phyloP scores from a whole-genome alignment of 2,888 invertebrate genomes.

The Piscicola geometra region DNA sequence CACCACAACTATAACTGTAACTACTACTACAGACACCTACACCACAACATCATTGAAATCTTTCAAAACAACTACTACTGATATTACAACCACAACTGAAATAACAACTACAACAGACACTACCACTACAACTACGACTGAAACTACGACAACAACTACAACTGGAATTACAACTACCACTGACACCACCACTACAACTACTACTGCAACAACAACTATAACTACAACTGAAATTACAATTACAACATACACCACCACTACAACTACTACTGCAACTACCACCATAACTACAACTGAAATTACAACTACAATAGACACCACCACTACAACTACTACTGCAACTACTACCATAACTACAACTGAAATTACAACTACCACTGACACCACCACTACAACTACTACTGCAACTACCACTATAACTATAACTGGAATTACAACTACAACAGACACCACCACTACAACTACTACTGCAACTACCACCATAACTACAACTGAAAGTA shows the following conservation, averaged over 20 bases:
- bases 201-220: not conserved
- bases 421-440: not conserved
- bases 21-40: too few species aligned
- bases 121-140: not conserved
- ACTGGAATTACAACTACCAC: not conserved
- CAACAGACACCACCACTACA: not conserved
- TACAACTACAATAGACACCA: too few species aligned
- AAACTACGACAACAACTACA: not conserved
- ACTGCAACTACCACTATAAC: not conserved
- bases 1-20: too few species aligned
- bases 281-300: not conserved
- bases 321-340: not conserved
- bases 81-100: not conserved
- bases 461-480: not conserved
- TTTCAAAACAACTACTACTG: too few species aligned
- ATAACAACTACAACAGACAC: not conserved
- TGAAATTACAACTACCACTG: not conserved
- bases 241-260: not conserved
- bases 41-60: constrained; percentile 4
- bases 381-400: not conserved
- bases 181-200: not conserved
- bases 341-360: not conserved
- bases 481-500: not conserved
- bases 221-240: not conserved
- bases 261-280: not conserved